Evolutionary conservation across 1,140 invertebrate genomes (phyloP), one percentile per base, ranked within the genome.

Genomic region (Heliconius nattereri): DNA sequence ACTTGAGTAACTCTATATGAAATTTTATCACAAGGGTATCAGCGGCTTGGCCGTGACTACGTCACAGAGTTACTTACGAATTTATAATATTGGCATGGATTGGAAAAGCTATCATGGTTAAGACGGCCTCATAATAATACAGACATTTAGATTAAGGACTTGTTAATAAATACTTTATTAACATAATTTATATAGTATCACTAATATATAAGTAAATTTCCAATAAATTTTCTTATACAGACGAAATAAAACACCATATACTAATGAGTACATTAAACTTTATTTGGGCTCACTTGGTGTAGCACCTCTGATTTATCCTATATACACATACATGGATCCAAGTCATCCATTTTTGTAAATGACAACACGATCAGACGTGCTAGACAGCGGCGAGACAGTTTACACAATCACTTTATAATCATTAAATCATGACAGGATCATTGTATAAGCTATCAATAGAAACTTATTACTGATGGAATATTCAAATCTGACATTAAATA

Each of bases 401-500:
- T 32, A 66, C 75, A 75, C 57, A 70, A 76, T 40, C 75, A 76
- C 8, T 76, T 54, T 54, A 66, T 66, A 26, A 26, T 66, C 6
- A 35, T 1, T 35, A 32, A 32, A 32, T 32, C 32, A 32, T 32
- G 32, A 35, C 29, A 66, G 54, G 54, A 57, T 66, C 26, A 66
- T 29, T 66, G 13, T 26, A 29, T 26, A 66, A 66, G 29, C 29
- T 66, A 29, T 29, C 23, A 29, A 26, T 23, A 66, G 9, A 76
- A 76, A 19, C 35, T 8, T 66, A 75, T 29, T 66, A 66, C 60
- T 6, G 20, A 20, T 74, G 79, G 79, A 77, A 81, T 81, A 73
- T 76, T 74, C 35, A 77, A 80, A 77, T 77, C 35, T 54, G 52
- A 77, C 72, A 73, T 54, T 54, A 77, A 81, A 77, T 80, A 81